Evolutionary conservation across 2,888 invertebrate species (phyloP).

Genomic region (Erynnis tages): DNA sequence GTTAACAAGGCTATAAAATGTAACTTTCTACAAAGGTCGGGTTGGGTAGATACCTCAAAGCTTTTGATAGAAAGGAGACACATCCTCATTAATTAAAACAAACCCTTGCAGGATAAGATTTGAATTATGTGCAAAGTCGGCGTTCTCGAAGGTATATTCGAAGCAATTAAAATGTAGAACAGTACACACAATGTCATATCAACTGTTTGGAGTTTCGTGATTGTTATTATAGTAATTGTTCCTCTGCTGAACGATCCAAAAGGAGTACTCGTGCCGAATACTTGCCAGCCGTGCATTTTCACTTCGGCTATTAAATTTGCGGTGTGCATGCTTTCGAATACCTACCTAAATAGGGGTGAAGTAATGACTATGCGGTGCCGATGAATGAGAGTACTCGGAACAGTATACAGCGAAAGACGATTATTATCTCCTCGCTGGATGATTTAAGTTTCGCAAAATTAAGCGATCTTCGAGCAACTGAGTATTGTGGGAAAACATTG

Average conservation of each 20-base stretch:
- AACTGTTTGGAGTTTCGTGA: conserved; percentile 9
- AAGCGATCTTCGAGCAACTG: conserved; percentile 7
- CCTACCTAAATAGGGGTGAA: conserved; percentile 23
- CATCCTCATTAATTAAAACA: conserved; percentile 19
- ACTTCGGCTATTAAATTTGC: conserved; percentile 24
- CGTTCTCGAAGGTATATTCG: conserved; percentile 1
- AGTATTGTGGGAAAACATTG: neutral
- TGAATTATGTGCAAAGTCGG: conserved; percentile 5
- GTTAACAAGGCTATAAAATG: conserved; percentile 8
- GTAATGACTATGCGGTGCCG: conserved; percentile 26
- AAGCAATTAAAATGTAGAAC: conserved; percentile 10
- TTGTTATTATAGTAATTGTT: conserved; percentile 1
- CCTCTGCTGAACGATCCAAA: conserved; percentile 3
- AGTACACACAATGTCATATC: conserved; percentile 3
- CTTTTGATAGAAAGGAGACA: conserved; percentile 15
- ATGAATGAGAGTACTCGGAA: conserved; percentile 17
- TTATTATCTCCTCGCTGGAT: conserved; percentile 6
- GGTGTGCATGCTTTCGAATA: conserved; percentile 15
- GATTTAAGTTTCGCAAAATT: conserved; percentile 13
- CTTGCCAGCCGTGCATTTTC: conserved; percentile 9
- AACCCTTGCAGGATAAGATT: conserved; percentile 6
- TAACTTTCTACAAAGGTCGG: neutral
- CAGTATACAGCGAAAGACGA: conserved; percentile 10
- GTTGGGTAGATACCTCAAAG: conserved; percentile 9
- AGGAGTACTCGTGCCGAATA: conserved; percentile 5